Evolutionary conservation across 2,797 vertebrate species (phyloP).

Genomic region (Onychomys leucogaster): DNA sequence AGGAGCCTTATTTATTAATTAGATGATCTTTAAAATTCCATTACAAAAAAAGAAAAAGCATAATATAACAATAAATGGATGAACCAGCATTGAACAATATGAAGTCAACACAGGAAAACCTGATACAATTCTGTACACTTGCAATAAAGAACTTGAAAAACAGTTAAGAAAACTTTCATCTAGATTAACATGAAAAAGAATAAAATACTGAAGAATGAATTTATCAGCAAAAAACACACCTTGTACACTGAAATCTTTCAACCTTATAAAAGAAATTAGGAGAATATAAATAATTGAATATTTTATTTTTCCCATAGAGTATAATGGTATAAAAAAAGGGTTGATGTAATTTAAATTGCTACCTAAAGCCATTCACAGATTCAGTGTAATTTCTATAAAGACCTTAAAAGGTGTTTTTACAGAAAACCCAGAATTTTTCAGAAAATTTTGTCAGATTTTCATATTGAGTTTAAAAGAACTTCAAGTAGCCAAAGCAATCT

Average conservation of each 20-base stretch:
- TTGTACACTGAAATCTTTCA: constrained; percentile 26
- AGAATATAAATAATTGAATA: background rate
- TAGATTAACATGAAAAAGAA: background rate
- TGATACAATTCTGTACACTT: background rate
- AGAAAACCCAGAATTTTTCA: background rate
- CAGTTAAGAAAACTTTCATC: constrained; percentile 17
- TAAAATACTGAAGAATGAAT: constrained; percentile 52
- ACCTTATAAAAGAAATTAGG: constrained; percentile 51
- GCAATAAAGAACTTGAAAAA: constrained; percentile 35
- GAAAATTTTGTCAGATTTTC: constrained; percentile 23
- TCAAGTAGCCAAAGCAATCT: background rate
- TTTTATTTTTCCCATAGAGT: background rate
- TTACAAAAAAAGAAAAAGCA: background rate
- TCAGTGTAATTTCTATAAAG: constrained; percentile 3
- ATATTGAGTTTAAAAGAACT: background rate
- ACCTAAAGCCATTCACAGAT: background rate
- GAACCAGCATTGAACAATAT: background rate
- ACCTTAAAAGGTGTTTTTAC: background rate
- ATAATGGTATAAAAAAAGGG: background rate
- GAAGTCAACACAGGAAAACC: constrained; percentile 11
- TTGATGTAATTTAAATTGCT: background rate
- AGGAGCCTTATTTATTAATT: background rate
- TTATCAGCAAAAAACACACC: background rate
- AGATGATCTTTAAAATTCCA: background rate
- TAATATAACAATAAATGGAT: background rate